A percentile compares a stretch with the other conserved stretches of the same genome.
Evolutionary conservation across 2,797 vertebrate genomes (phyloP).

Genomic region (Rhinichthys osculus): DNA sequence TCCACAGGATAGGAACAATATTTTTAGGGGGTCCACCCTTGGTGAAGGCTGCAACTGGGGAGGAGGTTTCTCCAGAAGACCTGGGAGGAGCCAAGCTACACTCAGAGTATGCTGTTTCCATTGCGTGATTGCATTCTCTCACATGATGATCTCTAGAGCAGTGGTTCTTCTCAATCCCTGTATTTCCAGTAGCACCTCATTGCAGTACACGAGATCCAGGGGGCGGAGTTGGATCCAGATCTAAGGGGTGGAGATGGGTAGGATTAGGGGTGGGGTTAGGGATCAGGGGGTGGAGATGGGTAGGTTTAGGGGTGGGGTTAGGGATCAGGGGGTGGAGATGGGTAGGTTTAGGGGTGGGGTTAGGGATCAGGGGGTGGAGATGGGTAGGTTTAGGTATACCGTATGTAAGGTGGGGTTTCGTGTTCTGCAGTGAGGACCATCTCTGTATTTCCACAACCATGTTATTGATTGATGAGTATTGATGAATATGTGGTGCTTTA

Average conservation of each 20-base stretch:
- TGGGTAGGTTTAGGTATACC: too few relatives aligned
- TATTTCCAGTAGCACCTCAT: neutral
- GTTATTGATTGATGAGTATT: neutral
- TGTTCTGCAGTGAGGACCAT: too few relatives aligned
- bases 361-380: too few relatives aligned
- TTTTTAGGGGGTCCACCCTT: constrained; percentile 88
- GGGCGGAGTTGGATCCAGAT: too few relatives aligned
- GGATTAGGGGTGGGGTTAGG: too few relatives aligned
- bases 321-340: too few relatives aligned
- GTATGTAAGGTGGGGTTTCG: too few relatives aligned
- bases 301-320: too few relatives aligned
- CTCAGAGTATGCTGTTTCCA: constrained; percentile 73
- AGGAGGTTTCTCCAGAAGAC: constrained; percentile 84
- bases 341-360: too few relatives aligned
- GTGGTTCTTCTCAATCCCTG: neutral
- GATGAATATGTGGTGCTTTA: neutral
- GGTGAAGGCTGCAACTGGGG: constrained; percentile 91
- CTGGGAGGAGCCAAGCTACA: constrained; percentile 88
- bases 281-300: too few relatives aligned
- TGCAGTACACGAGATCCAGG: too few relatives aligned
- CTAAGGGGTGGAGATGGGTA: too few relatives aligned
- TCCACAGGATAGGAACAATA: constrained; percentile 83
- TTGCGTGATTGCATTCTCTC: neutral
- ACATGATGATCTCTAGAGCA: neutral
- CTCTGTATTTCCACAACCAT: neutral